Conservation (phyloP, 2,797 vertebrate species). For the Delichon dasypus region DNA sequence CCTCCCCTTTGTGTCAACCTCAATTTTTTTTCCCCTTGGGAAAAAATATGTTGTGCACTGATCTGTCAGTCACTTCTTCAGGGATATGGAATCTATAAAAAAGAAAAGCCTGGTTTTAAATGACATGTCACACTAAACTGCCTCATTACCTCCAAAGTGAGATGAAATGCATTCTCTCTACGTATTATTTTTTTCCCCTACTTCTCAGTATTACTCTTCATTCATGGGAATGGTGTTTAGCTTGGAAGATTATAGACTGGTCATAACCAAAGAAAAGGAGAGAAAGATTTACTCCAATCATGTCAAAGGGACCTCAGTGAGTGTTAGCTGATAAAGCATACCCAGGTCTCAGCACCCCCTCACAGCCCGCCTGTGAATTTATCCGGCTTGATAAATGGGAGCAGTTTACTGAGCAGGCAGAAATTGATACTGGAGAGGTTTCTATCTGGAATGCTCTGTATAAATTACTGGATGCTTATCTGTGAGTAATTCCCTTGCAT, state of each 20-base stretch:
- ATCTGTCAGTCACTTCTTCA: slow-evolving; percentile 57
- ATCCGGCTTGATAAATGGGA: slow-evolving; percentile 32
- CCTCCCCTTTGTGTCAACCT: background rate
- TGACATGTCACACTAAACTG: slow-evolving; percentile 69
- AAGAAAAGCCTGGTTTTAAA: slow-evolving; percentile 61
- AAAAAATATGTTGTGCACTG: slow-evolving; percentile 36
- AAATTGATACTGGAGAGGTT: slow-evolving; percentile 24
- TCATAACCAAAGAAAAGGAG: slow-evolving; percentile 56
- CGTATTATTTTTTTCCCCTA: slow-evolving; percentile 3
- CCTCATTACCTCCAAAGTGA: slow-evolving; percentile 68
- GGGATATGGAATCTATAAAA: slow-evolving; percentile 54
- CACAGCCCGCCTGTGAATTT: slow-evolving; percentile 11
- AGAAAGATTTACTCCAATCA: slow-evolving; percentile 50
- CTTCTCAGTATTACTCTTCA: slow-evolving; percentile 51
- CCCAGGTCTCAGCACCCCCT: slow-evolving; percentile 23
- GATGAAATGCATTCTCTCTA: slow-evolving; percentile 52
- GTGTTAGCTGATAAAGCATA: slow-evolving; percentile 45
- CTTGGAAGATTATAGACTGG: slow-evolving; percentile 54
- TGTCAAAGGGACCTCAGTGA: slow-evolving; percentile 43
- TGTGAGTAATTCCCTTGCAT: slow-evolving; percentile 30
- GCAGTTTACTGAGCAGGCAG: slow-evolving; percentile 38
- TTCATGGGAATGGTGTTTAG: slow-evolving; percentile 27
- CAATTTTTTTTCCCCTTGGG: background rate
- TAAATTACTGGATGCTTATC: slow-evolving; percentile 29
- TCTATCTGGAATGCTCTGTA: slow-evolving; percentile 15